Evolutionary conservation across 2,888 invertebrate species (phyloP), one percentile per base, ranked within the genome.

Genomic region (Lithophane leautieri): DNA sequence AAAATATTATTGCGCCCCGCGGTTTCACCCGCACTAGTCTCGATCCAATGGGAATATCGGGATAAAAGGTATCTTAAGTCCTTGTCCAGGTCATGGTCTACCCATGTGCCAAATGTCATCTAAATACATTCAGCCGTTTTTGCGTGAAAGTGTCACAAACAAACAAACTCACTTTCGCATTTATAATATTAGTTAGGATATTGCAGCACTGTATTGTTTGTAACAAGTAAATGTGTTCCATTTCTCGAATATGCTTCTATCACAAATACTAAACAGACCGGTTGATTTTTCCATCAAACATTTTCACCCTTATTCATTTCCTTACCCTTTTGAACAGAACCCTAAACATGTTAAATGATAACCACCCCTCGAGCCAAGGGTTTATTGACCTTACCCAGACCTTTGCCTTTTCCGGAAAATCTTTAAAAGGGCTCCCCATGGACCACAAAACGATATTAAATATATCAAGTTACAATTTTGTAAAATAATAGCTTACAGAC

Each of bases 301-400:
- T 58, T 34, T 52, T 42, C n/a, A 2, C 22, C 8, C 16, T 42
- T 22, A 34, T 66, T 25, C 47, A 19, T 76, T 76, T 66, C 34
- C 19, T 50, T 65, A 42, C 42, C 63, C 60, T 70, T 50, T 63
- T 25, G 54, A 81, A 72, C 68, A 47, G 47, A 56, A 40, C 25
- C 60, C 47, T 66, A 56, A 81, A 58, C 70, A 62, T 50, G 25
- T 70, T 65, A 52, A 82, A 85, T 70, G 73, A 70, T 70, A 73
- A 52, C 63, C 67, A 50, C 28, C 82, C 85, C 42, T 71, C 54
- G 50, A 72, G 40, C 56, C 73, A 69, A 71, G 50, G 75, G 86
- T 78, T 80, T 75, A 82, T 76, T 82, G 85, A 78, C 85, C 81
- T 71, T n/a, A 50, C 16, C 68, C 73, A 71, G 77, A 81, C 73